Evolutionary conservation across 2,113 vertebrate species (phyloP), one percentile per base, ranked within the genome.

Genomic region (Malurus elegans): DNA sequence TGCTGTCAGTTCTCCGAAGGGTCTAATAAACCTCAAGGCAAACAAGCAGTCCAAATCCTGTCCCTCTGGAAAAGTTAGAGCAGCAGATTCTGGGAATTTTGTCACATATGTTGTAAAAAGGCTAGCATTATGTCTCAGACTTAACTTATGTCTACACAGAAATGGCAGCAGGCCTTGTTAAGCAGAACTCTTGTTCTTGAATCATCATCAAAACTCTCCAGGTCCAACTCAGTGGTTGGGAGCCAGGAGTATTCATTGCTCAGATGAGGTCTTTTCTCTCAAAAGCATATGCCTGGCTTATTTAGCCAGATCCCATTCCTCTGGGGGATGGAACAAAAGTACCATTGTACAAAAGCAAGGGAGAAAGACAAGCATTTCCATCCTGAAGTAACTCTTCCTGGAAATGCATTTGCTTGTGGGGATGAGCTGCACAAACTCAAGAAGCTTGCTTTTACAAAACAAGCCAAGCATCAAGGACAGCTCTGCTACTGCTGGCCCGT

Each of bases 21-120:
- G 38, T 79, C 51, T 90, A 64, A 47, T 71, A 91, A 89, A 79
- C 24, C 26, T 70, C 54, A 79, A 87, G 36, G 40, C 66, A 92
- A 87, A 62, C 25, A 61, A 76, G 38, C 40, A 66, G 54, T 53
- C 58, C 42, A 92, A 92, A 79, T 71, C 53, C 74, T 42, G 13
- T 25, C 79, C 34, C 54, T 79, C 54, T 48, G 58, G 62, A 88
- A 93, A 93, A 91, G 16, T 20, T 18, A 73, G 21, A 79, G 34
- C 24, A 84, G 44, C 53, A 72, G 26, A 72, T 79, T 90, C 48
- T 75, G 62, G 61, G 78, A 91, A 74, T 86, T 54, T 83, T 76
- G 58, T 86, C 74, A 83, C 58, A 66, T 45, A 44, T 26, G 34
- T 40, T 66, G 21, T 12, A 48, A 87, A 95, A 79, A 2, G 2